Percentiles rank a stretch among this genome's conserved stretches.
Conservation (phyloP, 2,113 vertebrate genomes). For the Perca fluviatilis region DNA sequence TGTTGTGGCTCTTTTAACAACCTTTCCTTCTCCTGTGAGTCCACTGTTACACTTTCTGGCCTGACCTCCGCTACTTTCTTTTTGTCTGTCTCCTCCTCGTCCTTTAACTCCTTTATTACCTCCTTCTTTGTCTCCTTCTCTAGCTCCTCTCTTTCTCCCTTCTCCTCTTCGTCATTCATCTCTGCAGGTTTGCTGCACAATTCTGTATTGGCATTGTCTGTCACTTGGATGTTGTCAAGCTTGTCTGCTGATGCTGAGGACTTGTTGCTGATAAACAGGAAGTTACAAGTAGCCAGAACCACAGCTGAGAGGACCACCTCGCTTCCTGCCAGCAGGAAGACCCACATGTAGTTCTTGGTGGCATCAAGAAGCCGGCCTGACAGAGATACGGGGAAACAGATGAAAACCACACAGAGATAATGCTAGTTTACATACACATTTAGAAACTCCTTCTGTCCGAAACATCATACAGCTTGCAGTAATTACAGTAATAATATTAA, state of each 20-base stretch:
- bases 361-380: conserved; percentile 91
- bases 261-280: conserved; percentile 88
- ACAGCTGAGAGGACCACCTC: conserved; percentile 91
- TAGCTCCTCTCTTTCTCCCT: conserved; percentile 45
- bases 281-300: conserved; percentile 88
- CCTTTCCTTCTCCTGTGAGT: conserved; percentile 87
- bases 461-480: not conserved
- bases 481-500: too few relatives aligned
- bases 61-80: conserved; percentile 73
- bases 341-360: conserved; percentile 89
- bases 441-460: not conserved
- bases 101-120: not conserved
- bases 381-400: not conserved
- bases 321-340: conserved; percentile 93
- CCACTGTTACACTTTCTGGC: conserved; percentile 71
- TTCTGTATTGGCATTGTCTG: not conserved
- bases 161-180: conserved; percentile 30
- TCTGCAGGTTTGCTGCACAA: conserved; percentile 31
- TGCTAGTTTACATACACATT: not conserved
- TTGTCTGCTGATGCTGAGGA: conserved; percentile 80
- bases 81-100: conserved; percentile 33
- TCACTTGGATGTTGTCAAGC: conserved; percentile 82
- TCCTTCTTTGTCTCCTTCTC: conserved; percentile 31
- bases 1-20: conserved; percentile 88
- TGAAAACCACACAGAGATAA: not conserved